phyloP scores from a whole-genome alignment of 1,140 invertebrate species.

The Euglossa dilemma region DNA sequence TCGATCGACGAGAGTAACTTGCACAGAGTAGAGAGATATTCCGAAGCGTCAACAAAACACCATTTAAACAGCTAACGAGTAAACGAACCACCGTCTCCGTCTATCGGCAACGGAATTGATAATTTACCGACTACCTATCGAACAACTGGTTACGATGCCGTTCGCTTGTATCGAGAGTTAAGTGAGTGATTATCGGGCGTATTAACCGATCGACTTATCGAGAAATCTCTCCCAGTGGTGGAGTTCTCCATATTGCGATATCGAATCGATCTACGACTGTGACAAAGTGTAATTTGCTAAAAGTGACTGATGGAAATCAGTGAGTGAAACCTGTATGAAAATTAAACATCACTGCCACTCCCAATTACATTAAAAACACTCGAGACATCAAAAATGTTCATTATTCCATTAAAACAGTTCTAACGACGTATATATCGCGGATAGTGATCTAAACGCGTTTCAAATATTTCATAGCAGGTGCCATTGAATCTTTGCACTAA shows the following conservation, averaged over 20 bases:
- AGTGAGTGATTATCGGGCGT: background rate
- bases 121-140: conserved; percentile 31
- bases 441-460: background rate
- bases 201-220: background rate
- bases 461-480: background rate
- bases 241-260: background rate
- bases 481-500: too few species aligned
- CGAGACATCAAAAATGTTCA: background rate
- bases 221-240: background rate
- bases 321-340: conserved; percentile 9
- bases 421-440: too few species aligned
- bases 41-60: conserved; percentile 57
- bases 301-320: conserved; percentile 27
- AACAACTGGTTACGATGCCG: background rate
- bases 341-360: background rate
- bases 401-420: background rate
- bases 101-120: conserved; percentile 28
- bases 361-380: background rate
- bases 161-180: background rate
- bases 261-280: background rate
- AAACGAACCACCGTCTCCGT: conserved; percentile 22
- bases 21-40: conserved; percentile 17
- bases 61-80: conserved; percentile 5
- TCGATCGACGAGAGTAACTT: conserved; percentile 10
- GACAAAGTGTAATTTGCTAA: background rate